A percentile compares a stretch with the other conserved stretches of the same genome.
phyloP scores from a whole-genome alignment of 2,888 invertebrate genomes.

The Auanema sp. region DNA sequence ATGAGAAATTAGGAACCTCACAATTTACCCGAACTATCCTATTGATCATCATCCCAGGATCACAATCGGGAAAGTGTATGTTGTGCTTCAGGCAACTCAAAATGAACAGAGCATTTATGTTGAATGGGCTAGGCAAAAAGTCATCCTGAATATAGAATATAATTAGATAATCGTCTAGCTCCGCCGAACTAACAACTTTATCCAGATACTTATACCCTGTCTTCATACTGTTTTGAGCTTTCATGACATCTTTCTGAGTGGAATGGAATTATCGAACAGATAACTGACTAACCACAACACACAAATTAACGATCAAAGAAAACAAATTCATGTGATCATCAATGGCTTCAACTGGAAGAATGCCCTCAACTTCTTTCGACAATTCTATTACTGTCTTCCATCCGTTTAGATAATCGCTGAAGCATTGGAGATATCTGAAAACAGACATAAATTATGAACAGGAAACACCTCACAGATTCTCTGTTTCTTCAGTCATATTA shows the following conservation, averaged over 20 bases:
- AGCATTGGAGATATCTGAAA: background rate
- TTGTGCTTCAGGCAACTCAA: conserved; percentile 9
- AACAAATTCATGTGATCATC: background rate
- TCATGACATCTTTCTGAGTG: no score
- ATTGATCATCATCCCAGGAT: conserved; percentile 8
- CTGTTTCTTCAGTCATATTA: conserved; percentile 1
- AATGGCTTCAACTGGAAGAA: background rate
- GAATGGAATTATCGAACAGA: no score
- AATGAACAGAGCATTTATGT: conserved; percentile 8
- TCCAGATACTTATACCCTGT: conserved; percentile 1
- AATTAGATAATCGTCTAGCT: background rate
- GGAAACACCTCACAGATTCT: background rate
- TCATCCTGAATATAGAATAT: conserved; percentile 6
- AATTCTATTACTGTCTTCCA: background rate
- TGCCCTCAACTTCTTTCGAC: background rate
- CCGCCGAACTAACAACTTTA: background rate
- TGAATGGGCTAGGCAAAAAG: conserved; percentile 7
- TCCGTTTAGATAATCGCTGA: background rate
- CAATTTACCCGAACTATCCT: conserved; percentile 7
- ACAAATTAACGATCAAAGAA: background rate
- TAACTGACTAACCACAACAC: background rate
- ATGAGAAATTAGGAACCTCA: background rate
- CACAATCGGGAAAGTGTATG: conserved; percentile 9
- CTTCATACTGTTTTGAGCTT: conserved; percentile 1
- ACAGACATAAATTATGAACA: background rate